Evolutionary conservation across 1,140 invertebrate species (phyloP).

Genomic region (Ceratina japonica): DNA sequence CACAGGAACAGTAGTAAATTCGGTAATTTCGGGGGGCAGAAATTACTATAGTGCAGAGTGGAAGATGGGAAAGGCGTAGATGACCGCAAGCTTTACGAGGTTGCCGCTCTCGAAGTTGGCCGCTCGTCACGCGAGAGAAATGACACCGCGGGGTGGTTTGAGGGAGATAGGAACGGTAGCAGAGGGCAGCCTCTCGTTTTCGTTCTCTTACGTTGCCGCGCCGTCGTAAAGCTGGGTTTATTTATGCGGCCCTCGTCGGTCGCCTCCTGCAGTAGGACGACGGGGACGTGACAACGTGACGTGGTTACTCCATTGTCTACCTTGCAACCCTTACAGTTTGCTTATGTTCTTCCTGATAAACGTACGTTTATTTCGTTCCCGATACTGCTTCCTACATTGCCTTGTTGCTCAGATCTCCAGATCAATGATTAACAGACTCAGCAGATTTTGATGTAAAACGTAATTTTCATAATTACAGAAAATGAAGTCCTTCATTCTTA

Average conservation of each 20-base stretch:
- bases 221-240: constrained; percentile 76
- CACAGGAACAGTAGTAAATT: constrained; percentile 25
- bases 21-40: constrained; percentile 6
- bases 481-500: no score
- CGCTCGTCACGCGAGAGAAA: constrained; percentile 68
- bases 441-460: no score
- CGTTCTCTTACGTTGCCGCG: constrained; percentile 62
- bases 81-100: constrained; percentile 74
- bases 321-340: constrained; percentile 61
- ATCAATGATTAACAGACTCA: no score
- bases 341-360: constrained; percentile 60
- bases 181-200: constrained; percentile 58
- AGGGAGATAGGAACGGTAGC: constrained; percentile 9
- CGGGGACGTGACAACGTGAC: constrained; percentile 76
- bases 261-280: constrained; percentile 72
- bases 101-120: constrained; percentile 49
- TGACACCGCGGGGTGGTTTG: constrained; percentile 27
- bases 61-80: constrained; percentile 30
- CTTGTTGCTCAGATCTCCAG: no score
- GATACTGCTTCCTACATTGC: background rate
- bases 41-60: constrained; percentile 43
- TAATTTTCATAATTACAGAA: no score
- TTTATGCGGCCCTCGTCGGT: constrained; percentile 78
- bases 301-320: constrained; percentile 69
- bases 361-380: constrained; percentile 27